Evolutionary conservation across 2,888 invertebrate species (phyloP), one percentile per base, ranked within the genome.

Genomic region (Nasonia oneida): DNA sequence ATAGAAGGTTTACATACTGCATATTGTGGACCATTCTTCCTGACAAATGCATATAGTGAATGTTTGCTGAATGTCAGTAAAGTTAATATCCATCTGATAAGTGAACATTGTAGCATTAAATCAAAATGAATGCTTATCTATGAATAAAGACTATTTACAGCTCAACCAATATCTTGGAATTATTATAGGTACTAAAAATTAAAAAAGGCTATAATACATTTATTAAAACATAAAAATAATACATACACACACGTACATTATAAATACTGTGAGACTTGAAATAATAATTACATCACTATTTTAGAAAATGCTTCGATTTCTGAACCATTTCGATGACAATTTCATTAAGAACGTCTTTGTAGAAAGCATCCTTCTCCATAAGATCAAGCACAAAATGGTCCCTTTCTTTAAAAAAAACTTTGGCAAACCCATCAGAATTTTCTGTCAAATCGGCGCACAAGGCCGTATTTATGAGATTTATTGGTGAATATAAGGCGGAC

Each of bases 401-500:
- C 18, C 90, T 88, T 64, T 90, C 85, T 0, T 67, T 57, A 67
- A 89, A 89, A 0, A 85, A 81, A 18, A 87, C 87, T 23, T 87
- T 81, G 5, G 83, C 82, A 47, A 90, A 90, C 4, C 82, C 84
- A 42, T 85, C 87, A 0, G 90, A 71, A 84, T 91, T 85, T 42
- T 87, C 87, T 83, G 90, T 86, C n/a, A 92, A 81, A 33, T 87
- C 75, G 3, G 89, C 89, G 4, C 89, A 78, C 3, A 87, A 14
- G 3, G 74, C 64, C 15, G 90, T 91, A 50, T 92, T 90, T 39
- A 93, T 67, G n/a, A 93, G 81, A 15, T 90, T 88, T 2, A 90
- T 90, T 0, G 91, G 93, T 42, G 90, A 91, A 77, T 90, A 92
- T n/a, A 91, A 42, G 4, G 88, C 86, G 0, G 92, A 90, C 0